Evolutionary conservation across 2,888 invertebrate species (phyloP), one percentile per base, ranked within the genome.

Genomic region (Arenicola marina): DNA sequence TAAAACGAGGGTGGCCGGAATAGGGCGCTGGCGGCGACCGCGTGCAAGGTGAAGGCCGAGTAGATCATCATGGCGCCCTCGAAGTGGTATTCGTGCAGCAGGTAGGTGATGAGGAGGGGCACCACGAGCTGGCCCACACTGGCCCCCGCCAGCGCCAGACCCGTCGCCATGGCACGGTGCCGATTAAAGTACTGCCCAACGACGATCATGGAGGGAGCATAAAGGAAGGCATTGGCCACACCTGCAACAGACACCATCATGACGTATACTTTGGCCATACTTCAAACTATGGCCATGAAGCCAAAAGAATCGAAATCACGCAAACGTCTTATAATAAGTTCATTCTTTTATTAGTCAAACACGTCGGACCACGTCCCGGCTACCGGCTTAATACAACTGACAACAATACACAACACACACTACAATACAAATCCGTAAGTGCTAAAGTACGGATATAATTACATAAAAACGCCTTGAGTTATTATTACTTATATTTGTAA

Each of bases 71-170:
- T 21, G 31, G 54, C 58, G 21, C 65, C 65, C 21, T 33, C 18
- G 34, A 62, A 53, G 7, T 31, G 32, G 43, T 56, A 58, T 2
- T 44, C 55, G n/a, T 59, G 45, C 3, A 59, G 45, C 21, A 61
- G 51, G 24, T 43, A 32, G 4, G 44, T 32, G 2, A 67, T 32
- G n/a, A 62, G 29, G 18, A 59, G 38, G 1, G 67, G 67, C 4
- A 67, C 48, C 29, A 62, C 33, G 26, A 67, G 56, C 38, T 67
- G 67, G 3, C 67, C 67, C 1, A 67, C n/a, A 28, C 62, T 62
- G n/a, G 65, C 67, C 1, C 67, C 67, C 21, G 67, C 67, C 28
- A 65, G 34, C 4, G 61, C 63, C n/a, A 67, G 33, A 1, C 67
- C 67, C 31, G 48, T 65, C 1, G 67, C 65, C 28, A 65, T 57